Evolutionary conservation across 2,888 invertebrate species (phyloP).

Genomic region (Heteromurus nitidus): DNA sequence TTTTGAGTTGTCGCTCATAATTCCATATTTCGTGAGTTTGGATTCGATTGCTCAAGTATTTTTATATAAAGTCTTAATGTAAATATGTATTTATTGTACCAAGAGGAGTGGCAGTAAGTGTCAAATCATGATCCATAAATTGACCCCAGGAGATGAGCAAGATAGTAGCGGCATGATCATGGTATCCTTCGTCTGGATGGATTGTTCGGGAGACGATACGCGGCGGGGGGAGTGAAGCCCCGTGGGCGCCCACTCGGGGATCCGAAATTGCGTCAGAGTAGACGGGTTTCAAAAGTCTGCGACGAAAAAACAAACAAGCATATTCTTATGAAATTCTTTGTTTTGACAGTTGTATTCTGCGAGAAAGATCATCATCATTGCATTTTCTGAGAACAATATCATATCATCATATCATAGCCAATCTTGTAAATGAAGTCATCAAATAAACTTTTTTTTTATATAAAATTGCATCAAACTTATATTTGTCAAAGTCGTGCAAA

Average conservation of each 20-base stretch:
- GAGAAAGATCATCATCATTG: too few species aligned
- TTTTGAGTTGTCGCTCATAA: too few species aligned
- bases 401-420: too few species aligned
- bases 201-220: conserved; percentile 91
- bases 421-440: too few species aligned
- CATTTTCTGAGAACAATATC: too few species aligned
- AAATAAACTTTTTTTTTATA: too few species aligned
- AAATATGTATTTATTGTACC: conserved; percentile 78
- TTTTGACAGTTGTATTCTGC: too few species aligned
- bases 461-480: too few species aligned
- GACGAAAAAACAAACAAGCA: too few species aligned
- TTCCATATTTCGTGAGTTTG: too few species aligned
- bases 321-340: background rate
- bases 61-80: conserved; percentile 16
- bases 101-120: conserved; percentile 89
- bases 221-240: conserved; percentile 86
- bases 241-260: conserved; percentile 87
- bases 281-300: conserved; percentile 84
- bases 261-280: conserved; percentile 90
- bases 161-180: conserved; percentile 94
- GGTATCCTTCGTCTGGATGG: conserved; percentile 94
- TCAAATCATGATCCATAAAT: conserved; percentile 96
- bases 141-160: conserved; percentile 97
- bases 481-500: too few species aligned
- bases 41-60: too few species aligned